Base-by-base conservation (phyloP, 2,797 vertebrate genomes). In the Moxostoma hubbsi region DNA sequence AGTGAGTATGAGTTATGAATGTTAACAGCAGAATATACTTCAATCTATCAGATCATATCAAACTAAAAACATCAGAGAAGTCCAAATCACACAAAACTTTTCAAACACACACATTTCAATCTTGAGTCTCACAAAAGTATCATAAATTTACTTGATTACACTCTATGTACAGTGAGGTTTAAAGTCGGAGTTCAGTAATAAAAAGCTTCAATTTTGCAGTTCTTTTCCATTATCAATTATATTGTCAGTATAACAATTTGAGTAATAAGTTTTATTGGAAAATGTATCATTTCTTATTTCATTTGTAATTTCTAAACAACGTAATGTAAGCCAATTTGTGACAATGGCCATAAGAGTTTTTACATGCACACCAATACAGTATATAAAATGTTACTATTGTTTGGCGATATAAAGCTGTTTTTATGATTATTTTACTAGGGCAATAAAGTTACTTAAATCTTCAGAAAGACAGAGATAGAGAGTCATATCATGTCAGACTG, bases 11-110 rank as follows among this genome's bases (percentile, higher is more conserved):
- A 77, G 75, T 69, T 77, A 61, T 77, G 57, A 61, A 69, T 61
- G 65, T 77, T 77, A 77, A 50, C 66, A 62, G 65, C 55, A 69
- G 65, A 24, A 61, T 65, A 55, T 51, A 43, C 75, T 9, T 51
- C 64, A 50, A 43, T 58, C 46, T 36, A 59, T 59, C 24, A 36
- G 47, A 69, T 69, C 5, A 69, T 24, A 62, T 11, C 18, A 18
- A 57, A 47, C 16, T 65, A 65, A 65, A n/a, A 15, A 8, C 59
- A 12, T 13, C 7, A 65, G 6, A 2, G 36, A 45, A 64, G 8
- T 53, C 24, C 24, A 24, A 24, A 24, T 53, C 50, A 53, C 11
- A 70, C 67, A 43, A 24, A 10, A 13, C 36, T 15, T 50, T 16
- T 49, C 16, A 46, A 24, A 75, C n/a, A 55, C 13, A 66, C n/a